Evolutionary conservation across 1,140 invertebrate genomes (phyloP).

Genomic region (Venturia canescens): DNA sequence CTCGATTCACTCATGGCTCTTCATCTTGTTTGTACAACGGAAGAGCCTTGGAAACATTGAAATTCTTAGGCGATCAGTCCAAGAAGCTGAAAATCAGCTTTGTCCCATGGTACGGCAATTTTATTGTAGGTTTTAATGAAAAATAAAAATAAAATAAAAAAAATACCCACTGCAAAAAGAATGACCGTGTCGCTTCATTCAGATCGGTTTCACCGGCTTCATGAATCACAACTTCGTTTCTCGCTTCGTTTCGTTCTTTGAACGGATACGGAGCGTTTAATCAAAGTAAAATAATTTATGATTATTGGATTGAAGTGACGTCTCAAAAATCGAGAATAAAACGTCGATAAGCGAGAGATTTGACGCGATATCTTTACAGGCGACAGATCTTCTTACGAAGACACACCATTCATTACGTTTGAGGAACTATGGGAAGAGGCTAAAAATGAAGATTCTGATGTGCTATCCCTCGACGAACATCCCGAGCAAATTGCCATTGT

Average conservation of each 20-base stretch:
- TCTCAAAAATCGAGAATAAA: background rate
- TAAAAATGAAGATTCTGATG: conserved; percentile 66
- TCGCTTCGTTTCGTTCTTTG: background rate
- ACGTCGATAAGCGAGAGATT: background rate
- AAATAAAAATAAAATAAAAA: background rate
- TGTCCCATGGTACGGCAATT: background rate
- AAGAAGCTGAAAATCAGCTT: conserved; percentile 56
- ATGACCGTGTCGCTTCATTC: background rate
- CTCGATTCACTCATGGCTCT: background rate
- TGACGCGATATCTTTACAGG: conserved; percentile 56
- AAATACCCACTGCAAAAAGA: background rate
- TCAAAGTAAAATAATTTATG: too few relatives aligned
- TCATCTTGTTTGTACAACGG: conserved; percentile 61
- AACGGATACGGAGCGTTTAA: background rate
- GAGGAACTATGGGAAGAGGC: conserved; percentile 75
- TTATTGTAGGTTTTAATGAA: background rate
- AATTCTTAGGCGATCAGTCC: background rate
- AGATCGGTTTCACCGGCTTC: background rate
- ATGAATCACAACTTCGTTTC: background rate
- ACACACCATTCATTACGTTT: conserved; percentile 72
- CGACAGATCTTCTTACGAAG: conserved; percentile 65
- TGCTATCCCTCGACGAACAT: conserved; percentile 62
- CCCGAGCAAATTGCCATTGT: conserved; percentile 83
- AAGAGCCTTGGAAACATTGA: conserved; percentile 29
- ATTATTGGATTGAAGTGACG: background rate